Percentiles rank a stretch among this genome's conserved stretches.
phyloP scores from a whole-genome alignment of 2,888 invertebrate species.

The Cordilura impudica region DNA sequence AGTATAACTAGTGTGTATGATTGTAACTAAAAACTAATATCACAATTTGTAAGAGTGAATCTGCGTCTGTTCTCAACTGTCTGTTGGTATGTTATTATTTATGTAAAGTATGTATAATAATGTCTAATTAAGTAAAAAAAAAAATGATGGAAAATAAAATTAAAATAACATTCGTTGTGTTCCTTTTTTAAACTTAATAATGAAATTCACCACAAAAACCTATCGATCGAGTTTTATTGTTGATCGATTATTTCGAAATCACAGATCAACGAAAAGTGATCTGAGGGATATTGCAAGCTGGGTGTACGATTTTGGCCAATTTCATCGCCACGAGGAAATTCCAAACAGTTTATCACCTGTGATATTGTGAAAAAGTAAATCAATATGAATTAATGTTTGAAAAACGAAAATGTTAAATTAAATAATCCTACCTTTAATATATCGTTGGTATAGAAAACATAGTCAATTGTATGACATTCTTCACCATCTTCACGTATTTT shows the following conservation, averaged over 20 bases:
- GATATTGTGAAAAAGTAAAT: conserved; percentile 19
- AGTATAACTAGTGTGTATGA: conserved; percentile 5
- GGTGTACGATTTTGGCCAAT: conserved; percentile 84
- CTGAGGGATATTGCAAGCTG: conserved; percentile 85
- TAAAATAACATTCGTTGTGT: not conserved
- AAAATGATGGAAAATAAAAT: conserved; percentile 17
- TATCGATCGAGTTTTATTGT: conserved; percentile 36
- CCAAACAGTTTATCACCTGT: conserved; percentile 76
- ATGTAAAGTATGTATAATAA: conserved; percentile 61
- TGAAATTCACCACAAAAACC: conserved; percentile 23
- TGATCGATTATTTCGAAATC: conserved; percentile 79
- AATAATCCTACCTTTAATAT: conserved; percentile 79
- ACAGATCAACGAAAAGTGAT: conserved; percentile 86
- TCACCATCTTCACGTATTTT: conserved; percentile 85
- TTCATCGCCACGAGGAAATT: conserved; percentile 82
- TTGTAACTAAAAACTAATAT: conserved; percentile 76
- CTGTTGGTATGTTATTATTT: conserved; percentile 13
- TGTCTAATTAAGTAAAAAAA: conserved; percentile 40
- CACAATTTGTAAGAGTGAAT: conserved; percentile 72
- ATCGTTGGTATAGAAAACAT: conserved; percentile 83
- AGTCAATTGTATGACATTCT: conserved; percentile 86
- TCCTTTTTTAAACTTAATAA: conserved; percentile 14
- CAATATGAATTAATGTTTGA: not conserved
- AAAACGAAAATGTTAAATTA: not conserved
- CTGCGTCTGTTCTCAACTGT: conserved; percentile 29